Percentiles rank a stretch among this genome's conserved stretches.
Conservation (phyloP, 1,140 invertebrate genomes). For the Scaptomyza hsui region DNA sequence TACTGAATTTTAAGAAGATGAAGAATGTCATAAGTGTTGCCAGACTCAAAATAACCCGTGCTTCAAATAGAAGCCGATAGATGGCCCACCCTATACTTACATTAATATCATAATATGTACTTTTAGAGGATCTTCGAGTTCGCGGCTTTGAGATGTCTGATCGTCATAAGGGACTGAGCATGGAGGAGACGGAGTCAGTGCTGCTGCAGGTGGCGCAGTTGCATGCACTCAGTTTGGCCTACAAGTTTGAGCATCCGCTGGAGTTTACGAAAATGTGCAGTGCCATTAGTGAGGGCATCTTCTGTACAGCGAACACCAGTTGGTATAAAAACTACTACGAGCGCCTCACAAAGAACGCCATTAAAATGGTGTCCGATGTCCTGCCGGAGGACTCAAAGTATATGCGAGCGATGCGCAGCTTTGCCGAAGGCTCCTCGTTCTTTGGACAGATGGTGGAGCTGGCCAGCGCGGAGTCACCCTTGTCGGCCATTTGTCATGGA, state of each 20-base stretch:
- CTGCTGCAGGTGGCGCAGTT: conserved; percentile 87
- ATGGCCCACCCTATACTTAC: too few species aligned
- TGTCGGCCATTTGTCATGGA: conserved; percentile 89
- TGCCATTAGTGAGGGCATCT: conserved; percentile 86
- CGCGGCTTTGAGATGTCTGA: conserved; percentile 89
- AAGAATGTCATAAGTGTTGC: too few species aligned
- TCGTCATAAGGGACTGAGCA: conserved; percentile 86
- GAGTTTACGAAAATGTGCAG: conserved; percentile 86
- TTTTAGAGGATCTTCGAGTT: conserved; percentile 84
- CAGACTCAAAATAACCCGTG: too few species aligned
- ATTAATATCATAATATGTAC: background rate
- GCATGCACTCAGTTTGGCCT: conserved; percentile 88
- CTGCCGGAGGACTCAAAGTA: conserved; percentile 86
- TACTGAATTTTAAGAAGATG: too few species aligned
- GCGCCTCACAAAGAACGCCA: conserved; percentile 87
- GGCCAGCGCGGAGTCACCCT: conserved; percentile 86
- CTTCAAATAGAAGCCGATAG: too few species aligned
- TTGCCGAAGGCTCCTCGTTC: conserved; percentile 87
- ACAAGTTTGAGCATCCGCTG: conserved; percentile 87
- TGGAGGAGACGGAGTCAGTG: conserved; percentile 86
- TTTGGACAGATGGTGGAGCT: conserved; percentile 88
- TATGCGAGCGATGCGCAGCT: conserved; percentile 86
- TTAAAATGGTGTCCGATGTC: conserved; percentile 87
- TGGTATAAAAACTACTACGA: conserved; percentile 89
- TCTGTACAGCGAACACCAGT: conserved; percentile 87